These are phyloP conservation scores for Camponotus vicinus DNA, from an alignment of 1,140 invertebrate genomes.

Conservation along the genomic window DNA sequence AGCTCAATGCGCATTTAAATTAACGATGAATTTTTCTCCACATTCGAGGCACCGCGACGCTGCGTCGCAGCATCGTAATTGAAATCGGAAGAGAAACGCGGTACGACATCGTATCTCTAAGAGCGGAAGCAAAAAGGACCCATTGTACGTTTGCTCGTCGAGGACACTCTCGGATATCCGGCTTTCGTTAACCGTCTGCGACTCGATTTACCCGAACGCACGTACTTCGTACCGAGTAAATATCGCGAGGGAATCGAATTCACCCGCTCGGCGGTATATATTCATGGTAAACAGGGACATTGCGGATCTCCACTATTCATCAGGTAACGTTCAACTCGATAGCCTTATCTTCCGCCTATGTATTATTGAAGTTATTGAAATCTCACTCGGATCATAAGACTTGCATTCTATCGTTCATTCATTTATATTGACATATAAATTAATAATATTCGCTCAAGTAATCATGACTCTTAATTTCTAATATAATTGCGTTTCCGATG, in stretches of 20 bases:
- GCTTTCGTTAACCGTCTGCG: slow-evolving; percentile 37
- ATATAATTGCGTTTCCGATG: neutral
- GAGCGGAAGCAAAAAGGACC: slow-evolving; percentile 36
- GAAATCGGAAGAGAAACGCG: slow-evolving; percentile 41
- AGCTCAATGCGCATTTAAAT: slow-evolving; percentile 44
- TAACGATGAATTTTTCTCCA: slow-evolving; percentile 38
- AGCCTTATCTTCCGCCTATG: neutral
- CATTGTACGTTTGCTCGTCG: slow-evolving; percentile 21
- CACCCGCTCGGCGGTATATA: slow-evolving; percentile 10
- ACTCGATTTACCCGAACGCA: slow-evolving; percentile 36
- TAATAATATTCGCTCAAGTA: neutral
- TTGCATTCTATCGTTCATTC: neutral
- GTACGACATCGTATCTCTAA: slow-evolving; percentile 43
- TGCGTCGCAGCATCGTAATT: slow-evolving; percentile 35
- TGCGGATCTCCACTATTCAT: slow-evolving; percentile 16
- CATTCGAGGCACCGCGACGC: neutral
- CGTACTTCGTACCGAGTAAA: slow-evolving; percentile 39
- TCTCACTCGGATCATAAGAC: slow-evolving; percentile 5
- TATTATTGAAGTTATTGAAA: slow-evolving; percentile 2
- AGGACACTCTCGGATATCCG: slow-evolving; percentile 35
- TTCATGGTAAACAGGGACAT: slow-evolving; percentile 27
- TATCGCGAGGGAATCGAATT: slow-evolving; percentile 43
- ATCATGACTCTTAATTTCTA: neutral
- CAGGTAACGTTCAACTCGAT: slow-evolving; percentile 10
- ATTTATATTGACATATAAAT: neutral